Base-by-base conservation (phyloP, 2,797 vertebrate species). In the Clarias pachynema region DNA sequence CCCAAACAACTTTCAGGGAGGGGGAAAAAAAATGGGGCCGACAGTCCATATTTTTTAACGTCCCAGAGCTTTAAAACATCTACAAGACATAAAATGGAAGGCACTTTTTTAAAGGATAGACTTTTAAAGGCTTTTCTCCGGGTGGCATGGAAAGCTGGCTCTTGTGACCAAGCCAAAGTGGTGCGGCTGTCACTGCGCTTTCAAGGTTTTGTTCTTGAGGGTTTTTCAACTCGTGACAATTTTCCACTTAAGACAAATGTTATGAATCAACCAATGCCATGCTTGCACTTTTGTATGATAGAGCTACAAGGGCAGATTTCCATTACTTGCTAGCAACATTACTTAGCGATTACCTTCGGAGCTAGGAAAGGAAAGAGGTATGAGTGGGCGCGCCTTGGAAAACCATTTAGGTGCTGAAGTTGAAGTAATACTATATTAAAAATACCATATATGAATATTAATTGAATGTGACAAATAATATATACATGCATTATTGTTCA, bases 61-160 rank as follows among this genome's bases (percentile, higher is more conserved):
- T 7, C n/a, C 2, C 37, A 3, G 15, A 40, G 31, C 14, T 77
- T 72, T 44, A 85, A 81, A 77, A 16, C 6, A 37, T 63, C 40
- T 69, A 37, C 14, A 78, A 56, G 44, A 65, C 24, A 74, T 20
- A 22, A 70, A 82, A 65, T 31, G 14, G 65, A 83, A 69, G 9
- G 53, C 22, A 56, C 7, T 24, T 24, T 26, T 26, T 53, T 40
- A 16, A 66, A 68, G 8, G 3, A 49, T 74, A 75, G n/a, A 59
- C 15, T 63, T 70, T 65, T 65, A 78, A 26, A 62, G 6, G 26
- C 4, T 63, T 81, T 81, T 53, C 60, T 31, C 62, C 18, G 37
- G 14, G 59, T 73, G 40, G 44, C 59, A 20, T 40, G 53, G 8
- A 63, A 60, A 49, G 37, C 69, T n/a, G 9, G 37, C 26, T 49